Evolutionary conservation across 2,797 vertebrate genomes (phyloP), one percentile per base, ranked within the genome.

Genomic region (Halcyon leucocephala): DNA sequence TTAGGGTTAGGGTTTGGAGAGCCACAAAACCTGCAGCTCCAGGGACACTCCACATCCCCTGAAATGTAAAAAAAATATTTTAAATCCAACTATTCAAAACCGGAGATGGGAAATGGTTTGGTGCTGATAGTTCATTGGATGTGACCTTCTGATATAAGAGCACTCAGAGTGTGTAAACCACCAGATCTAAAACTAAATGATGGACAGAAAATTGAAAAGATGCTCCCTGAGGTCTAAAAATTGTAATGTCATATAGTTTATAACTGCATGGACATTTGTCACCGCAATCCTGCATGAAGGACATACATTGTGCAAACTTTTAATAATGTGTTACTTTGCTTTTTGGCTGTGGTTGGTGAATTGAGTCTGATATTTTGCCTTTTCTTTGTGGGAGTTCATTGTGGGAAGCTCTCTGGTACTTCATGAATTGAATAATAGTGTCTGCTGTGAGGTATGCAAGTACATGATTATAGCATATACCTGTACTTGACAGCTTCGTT

Each of bases 91-190:
- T 39, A 42, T 71, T 97, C 67, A 93, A 94, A 97, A 54, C 22
- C n/a, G 71, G 58, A 90, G 62, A 69, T 60, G 71, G 77, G 39
- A 89, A 90, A 92, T 41, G n/a, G 26, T 92, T 96, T 91, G 88
- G 74, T 92, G 76, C 86, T 82, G 58, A 94, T 95, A 70, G 79
- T 76, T 97, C 58, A 9, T 49, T 92, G 92, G n/a, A 90, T 93
- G 49, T 96, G 93, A 97, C 96, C 92, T 98, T 97, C 60, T 66
- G 46, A 57, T 89, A 57, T 89, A 81, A 92, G 86, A 97, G 95
- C 74, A 39, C 46, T 96, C 54, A 49, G 89, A 94, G 61, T 15
- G 14, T 51, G 54, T 74, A 84, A 39, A 58, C 48, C 37, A 81
- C 15, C 8, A 82, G 37, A 35, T 76, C 48, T 74, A 84, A 96